Conservation (phyloP, 2,888 invertebrate species). For the Caradrina kadenii region DNA sequence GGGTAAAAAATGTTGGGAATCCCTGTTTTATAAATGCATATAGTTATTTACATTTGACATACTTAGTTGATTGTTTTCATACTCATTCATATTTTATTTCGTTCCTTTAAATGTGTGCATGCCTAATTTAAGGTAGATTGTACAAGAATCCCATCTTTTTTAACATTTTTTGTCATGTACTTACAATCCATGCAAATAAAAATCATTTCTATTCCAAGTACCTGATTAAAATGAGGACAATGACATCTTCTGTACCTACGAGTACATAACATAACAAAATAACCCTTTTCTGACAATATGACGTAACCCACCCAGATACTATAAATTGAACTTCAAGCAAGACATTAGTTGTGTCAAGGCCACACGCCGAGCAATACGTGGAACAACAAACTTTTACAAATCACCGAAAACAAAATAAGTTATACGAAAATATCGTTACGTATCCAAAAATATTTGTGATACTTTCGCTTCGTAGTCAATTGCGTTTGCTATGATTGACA, state of each 20-base stretch:
- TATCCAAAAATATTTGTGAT: constrained; percentile 30
- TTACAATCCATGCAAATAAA: too few relatives aligned
- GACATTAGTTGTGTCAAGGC: constrained; percentile 37
- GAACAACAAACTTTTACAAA: constrained; percentile 37
- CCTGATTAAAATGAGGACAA: neutral
- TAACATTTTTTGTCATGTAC: too few relatives aligned
- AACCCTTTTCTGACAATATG: constrained; percentile 2
- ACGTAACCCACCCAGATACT: constrained; percentile 5
- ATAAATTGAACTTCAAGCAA: constrained; percentile 22
- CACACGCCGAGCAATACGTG: constrained; percentile 21
- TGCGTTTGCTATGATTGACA: constrained; percentile 28
- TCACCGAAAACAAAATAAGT: constrained; percentile 33
- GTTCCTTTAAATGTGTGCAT: too few relatives aligned
- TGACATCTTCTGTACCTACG: neutral
- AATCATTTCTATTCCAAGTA: too few relatives aligned
- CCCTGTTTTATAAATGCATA: neutral
- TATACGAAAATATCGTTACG: constrained; percentile 18
- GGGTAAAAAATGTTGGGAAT: constrained; percentile 2
- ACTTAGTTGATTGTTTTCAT: too few relatives aligned
- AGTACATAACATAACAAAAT: neutral
- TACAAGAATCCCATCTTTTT: too few relatives aligned
- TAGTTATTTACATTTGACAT: too few relatives aligned
- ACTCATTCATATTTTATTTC: too few relatives aligned
- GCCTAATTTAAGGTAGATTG: too few relatives aligned
- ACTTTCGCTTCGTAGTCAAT: constrained; percentile 22